A percentile compares a stretch with the other conserved stretches of the same genome.
phyloP scores from a whole-genome alignment of 2,888 invertebrate species.

The Oxycera nigricornis region DNA sequence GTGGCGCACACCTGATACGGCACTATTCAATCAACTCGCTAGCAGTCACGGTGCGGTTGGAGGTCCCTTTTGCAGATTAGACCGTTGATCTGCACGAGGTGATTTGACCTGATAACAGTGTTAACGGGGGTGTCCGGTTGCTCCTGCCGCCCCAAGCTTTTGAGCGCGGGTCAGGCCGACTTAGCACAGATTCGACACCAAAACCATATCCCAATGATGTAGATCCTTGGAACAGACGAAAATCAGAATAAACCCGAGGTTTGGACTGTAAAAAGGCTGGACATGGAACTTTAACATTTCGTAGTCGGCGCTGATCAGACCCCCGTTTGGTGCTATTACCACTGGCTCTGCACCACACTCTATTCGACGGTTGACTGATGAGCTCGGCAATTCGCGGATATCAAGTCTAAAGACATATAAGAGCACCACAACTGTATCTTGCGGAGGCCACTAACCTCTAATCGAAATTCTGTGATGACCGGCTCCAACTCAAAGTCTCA shows the following conservation, averaged over 20 bases:
- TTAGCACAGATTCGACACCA: neutral
- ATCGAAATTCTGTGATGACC: slow-evolving; percentile 32
- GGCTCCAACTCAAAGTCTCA: slow-evolving; percentile 14
- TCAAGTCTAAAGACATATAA: slow-evolving; percentile 5
- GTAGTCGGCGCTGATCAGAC: neutral
- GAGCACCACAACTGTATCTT: slow-evolving; percentile 22
- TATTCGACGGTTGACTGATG: neutral
- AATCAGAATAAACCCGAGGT: neutral
- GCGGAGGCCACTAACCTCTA: slow-evolving; percentile 33
- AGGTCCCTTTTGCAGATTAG: neutral
- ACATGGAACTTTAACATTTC: neutral
- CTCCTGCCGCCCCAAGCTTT: neutral
- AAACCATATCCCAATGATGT: neutral
- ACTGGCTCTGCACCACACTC: neutral
- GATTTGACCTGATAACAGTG: neutral
- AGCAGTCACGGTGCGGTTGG: neutral
- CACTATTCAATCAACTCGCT: neutral
- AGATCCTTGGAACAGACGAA: neutral
- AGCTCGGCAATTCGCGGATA: neutral
- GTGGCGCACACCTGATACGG: neutral
- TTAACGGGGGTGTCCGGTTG: neutral
- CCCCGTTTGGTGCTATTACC: neutral
- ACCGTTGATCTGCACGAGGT: neutral
- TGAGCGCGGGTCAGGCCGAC: neutral
- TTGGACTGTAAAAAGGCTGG: neutral